phyloP scores from a whole-genome alignment of 2,113 vertebrate species.

The Orientallactaga bullata region DNA sequence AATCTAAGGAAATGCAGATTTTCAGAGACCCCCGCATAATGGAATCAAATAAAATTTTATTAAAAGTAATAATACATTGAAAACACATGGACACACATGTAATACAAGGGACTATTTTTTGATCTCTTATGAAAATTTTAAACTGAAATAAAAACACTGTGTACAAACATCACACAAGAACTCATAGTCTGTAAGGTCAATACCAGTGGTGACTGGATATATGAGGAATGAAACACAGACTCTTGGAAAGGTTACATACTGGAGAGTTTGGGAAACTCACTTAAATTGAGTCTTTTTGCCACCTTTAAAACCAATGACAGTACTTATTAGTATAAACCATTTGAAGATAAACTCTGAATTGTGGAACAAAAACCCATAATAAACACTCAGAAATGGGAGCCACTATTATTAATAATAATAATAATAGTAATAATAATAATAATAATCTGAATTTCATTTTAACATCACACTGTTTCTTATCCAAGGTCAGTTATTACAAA shows the following conservation, averaged over 20 bases:
- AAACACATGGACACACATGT: background rate
- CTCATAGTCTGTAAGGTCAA: background rate
- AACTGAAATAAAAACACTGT: slow-evolving; percentile 27
- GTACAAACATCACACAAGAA: background rate
- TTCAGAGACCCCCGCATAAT: background rate
- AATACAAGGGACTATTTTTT: slow-evolving; percentile 27
- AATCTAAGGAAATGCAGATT: slow-evolving; percentile 18
- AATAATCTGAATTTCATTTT: slow-evolving; percentile 41
- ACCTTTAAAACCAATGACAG: background rate
- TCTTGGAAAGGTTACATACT: background rate
- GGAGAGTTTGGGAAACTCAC: background rate
- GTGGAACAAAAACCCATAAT: background rate
- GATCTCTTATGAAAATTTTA: slow-evolving; percentile 48
- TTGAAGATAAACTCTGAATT: background rate
- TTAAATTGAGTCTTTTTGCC: background rate
- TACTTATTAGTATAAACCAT: slow-evolving; percentile 26
- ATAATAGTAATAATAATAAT: no score
- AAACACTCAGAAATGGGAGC: background rate
- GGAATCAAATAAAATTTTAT: slow-evolving; percentile 50
- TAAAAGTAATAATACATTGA: slow-evolving; percentile 41
- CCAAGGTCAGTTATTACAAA: background rate
- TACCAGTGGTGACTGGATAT: background rate
- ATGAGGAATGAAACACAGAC: background rate
- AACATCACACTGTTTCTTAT: background rate
- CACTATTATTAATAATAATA: no score